Conservation (phyloP, 2,113 vertebrate genomes). For the Physeter macrocephalus region DNA sequence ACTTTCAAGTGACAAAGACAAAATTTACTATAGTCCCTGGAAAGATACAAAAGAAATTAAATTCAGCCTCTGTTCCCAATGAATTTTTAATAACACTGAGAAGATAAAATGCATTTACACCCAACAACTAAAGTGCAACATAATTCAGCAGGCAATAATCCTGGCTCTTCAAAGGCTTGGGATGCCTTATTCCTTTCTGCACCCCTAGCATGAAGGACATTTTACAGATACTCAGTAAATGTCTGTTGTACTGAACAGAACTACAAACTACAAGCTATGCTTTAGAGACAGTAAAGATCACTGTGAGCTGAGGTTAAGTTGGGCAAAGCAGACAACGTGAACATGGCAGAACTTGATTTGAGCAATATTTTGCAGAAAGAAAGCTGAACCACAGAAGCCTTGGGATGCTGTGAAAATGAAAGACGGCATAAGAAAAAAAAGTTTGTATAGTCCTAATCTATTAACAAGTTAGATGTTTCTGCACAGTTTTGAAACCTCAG, state of each 20-base stretch:
- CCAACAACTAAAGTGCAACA: not conserved
- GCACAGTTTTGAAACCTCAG: not conserved
- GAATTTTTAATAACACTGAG: not conserved
- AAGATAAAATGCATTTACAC: not conserved
- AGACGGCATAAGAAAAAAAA: not conserved
- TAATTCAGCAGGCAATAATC: not conserved
- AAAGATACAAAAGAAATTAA: slow-evolving; percentile 34
- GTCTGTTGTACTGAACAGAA: not conserved
- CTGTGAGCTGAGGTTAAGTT: not conserved
- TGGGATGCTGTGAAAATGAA: slow-evolving; percentile 15
- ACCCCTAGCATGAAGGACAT: not conserved
- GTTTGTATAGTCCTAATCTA: not conserved
- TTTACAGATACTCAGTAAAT: not conserved
- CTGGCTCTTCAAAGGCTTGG: not conserved
- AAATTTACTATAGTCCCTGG: not conserved
- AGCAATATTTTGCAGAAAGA: not conserved
- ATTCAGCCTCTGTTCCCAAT: slow-evolving; percentile 17
- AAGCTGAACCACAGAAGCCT: not conserved
- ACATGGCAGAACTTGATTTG: not conserved
- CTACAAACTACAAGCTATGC: not conserved
- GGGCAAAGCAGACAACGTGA: not conserved
- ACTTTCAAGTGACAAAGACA: not conserved
- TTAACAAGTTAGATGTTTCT: not conserved
- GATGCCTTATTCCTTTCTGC: not conserved
- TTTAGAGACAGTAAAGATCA: not conserved